Evolutionary conservation across 2,888 invertebrate genomes (phyloP), one percentile per base, ranked within the genome.

Genomic region (Lasioglossum leucozonium): DNA sequence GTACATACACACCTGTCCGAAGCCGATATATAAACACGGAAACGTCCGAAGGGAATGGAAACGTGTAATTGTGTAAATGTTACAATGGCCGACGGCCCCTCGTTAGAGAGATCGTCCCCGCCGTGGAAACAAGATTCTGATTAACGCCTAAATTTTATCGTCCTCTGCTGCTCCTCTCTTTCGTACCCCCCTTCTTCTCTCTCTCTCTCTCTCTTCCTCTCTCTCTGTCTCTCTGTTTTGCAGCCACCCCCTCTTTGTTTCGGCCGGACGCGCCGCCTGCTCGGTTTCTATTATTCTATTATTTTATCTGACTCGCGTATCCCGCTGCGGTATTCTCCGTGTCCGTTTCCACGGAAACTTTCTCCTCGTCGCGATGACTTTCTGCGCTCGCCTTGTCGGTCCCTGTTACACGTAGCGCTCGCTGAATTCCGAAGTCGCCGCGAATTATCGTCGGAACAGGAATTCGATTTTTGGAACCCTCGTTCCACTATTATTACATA

Each of bases 1-100:
- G 73, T 47, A 55, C 8, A 34, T 65, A 10, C 30, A 34, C 65
- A 10, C 71, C 73, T 72, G 77, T 58, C 72, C 85, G 47, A 72
- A 79, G 83, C 51, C 84, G 75, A 83, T 82, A 87, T 90, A 88
- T 84, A 85, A 91, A 92, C 88, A 91, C 82, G 88, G 87, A 89
- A 91, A 89, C 88, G 87, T 90, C 88, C 91, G 74, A 77, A 82
- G 89, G 91, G 90, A 92, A 91, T 90, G 91, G 91, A 92, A 93
- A 92, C 91, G 91, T 91, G 92, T 93, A 93, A 94, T 93, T 93
- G 93, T 92, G 92, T 93, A 92, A 93, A 93, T 91, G 93, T 91
- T 89, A 93, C 93, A 93, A 93, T 92, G 93, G 93, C 92, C 91
- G 92, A 91, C 72, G 90, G 89, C 86, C 87, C 72, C 91, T 91